Evolutionary conservation across 1,140 invertebrate species (phyloP).

Genomic region (Andricus grossulariae): DNA sequence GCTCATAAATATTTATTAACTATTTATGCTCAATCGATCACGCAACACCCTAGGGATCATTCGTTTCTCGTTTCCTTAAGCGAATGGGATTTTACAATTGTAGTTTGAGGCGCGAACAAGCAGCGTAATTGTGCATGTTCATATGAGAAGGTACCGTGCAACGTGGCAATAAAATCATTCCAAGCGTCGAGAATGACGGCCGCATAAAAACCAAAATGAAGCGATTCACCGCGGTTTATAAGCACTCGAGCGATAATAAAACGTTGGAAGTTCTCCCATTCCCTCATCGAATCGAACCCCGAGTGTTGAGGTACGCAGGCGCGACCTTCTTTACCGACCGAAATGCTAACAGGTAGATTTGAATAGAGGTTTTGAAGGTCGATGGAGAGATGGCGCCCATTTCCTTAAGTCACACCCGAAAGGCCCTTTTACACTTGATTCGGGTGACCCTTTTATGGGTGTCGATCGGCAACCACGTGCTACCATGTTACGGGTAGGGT

Average conservation of each 20-base stretch:
- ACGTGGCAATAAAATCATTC: conserved; percentile 43
- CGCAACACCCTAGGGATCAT: not conserved
- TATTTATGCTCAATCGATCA: conserved; percentile 15
- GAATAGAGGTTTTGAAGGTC: conserved; percentile 1
- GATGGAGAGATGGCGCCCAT: conserved; percentile 62
- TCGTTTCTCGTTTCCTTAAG: conserved; percentile 26
- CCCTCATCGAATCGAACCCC: conserved; percentile 44
- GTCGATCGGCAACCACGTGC: conserved; percentile 61
- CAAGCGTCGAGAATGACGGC: conserved; percentile 55
- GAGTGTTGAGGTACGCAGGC: not conserved
- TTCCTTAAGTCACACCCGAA: conserved; percentile 69
- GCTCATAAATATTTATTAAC: conserved; percentile 23
- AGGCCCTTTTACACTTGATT: conserved; percentile 52
- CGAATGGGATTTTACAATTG: conserved; percentile 25
- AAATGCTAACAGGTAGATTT: conserved; percentile 6
- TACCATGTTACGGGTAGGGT: conserved; percentile 56
- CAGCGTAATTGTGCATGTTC: conserved; percentile 10
- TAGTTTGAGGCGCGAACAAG: conserved; percentile 7
- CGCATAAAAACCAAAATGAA: conserved; percentile 64
- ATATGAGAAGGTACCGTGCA: conserved; percentile 22
- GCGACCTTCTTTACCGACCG: conserved; percentile 57
- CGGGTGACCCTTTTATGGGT: conserved; percentile 49
- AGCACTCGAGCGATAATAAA: conserved; percentile 61
- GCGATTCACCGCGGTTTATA: conserved; percentile 64
- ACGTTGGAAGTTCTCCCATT: conserved; percentile 54